Percentiles rank a stretch among this genome's conserved stretches.
These are phyloP conservation scores for Cantharis rustica DNA, from an alignment of 2,888 invertebrate genomes.

Conservation along the genomic window DNA sequence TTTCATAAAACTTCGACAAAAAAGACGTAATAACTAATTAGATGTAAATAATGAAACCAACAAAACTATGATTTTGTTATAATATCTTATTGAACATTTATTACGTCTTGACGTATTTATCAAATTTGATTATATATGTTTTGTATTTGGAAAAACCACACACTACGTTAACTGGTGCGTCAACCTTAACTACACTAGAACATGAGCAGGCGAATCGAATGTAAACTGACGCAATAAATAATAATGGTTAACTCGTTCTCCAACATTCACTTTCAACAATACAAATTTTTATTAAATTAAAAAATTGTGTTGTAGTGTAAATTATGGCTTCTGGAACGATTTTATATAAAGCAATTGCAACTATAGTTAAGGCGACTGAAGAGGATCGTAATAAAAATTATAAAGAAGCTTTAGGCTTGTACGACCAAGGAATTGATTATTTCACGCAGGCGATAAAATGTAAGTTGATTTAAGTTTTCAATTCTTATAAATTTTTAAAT, in stretches of 20 bases:
- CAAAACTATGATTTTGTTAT: too few species aligned
- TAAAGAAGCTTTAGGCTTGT: conserved; percentile 91
- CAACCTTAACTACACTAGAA: neutral
- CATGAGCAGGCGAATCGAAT: neutral
- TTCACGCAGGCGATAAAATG: conserved; percentile 99
- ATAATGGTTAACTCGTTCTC: too few species aligned
- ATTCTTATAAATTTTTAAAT: too few species aligned
- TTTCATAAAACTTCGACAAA: too few species aligned
- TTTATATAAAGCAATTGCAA: conserved; percentile 95
- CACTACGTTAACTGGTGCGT: neutral
- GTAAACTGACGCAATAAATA: neutral
- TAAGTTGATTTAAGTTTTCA: conserved; percentile 54
- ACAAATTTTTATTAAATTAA: neutral
- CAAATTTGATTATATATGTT: too few species aligned
- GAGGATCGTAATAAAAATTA: conserved; percentile 98
- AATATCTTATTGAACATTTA: too few species aligned
- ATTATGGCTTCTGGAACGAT: conserved; percentile 72
- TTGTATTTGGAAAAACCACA: neutral
- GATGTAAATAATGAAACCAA: too few species aligned
- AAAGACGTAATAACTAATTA: too few species aligned
- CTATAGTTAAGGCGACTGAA: conserved; percentile 98
- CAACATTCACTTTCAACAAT: too few species aligned
- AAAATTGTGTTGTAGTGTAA: neutral
- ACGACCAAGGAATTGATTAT: conserved; percentile 97
- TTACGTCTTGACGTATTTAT: too few species aligned